phyloP scores from a whole-genome alignment of 2,113 vertebrate genomes.

The Nerophis lumbriciformis region DNA sequence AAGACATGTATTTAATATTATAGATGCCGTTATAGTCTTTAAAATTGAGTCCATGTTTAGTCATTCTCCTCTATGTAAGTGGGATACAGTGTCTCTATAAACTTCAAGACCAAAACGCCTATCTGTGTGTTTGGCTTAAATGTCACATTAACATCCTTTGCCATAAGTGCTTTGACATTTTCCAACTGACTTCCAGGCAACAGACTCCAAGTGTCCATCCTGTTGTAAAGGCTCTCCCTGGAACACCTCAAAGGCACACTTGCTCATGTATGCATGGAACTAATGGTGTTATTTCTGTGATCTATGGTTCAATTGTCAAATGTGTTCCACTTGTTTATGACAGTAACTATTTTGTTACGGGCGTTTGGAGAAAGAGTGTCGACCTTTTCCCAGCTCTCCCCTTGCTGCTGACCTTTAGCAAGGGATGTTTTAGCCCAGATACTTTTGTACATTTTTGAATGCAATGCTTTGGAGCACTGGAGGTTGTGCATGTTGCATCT shows the following conservation, averaged over 20 bases:
- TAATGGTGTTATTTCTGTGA: not conserved
- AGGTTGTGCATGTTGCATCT: slow-evolving; percentile 26
- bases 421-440: slow-evolving; percentile 28
- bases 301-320: slow-evolving; percentile 9
- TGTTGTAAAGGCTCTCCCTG: slow-evolving; percentile 1
- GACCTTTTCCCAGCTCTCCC: slow-evolving; percentile 53
- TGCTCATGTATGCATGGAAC: slow-evolving; percentile 4
- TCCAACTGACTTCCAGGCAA: slow-evolving; percentile 12
- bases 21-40: not conserved
- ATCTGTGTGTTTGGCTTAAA: slow-evolving; percentile 41
- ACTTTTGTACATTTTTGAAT: slow-evolving; percentile 30
- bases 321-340: slow-evolving; percentile 25
- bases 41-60: slow-evolving; percentile 3
- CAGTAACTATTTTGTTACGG: slow-evolving; percentile 28
- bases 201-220: slow-evolving; percentile 3
- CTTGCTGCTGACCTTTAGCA: slow-evolving; percentile 56
- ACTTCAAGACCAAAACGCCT: slow-evolving; percentile 32
- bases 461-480: slow-evolving; percentile 31
- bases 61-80: slow-evolving; percentile 3
- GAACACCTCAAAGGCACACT: not conserved
- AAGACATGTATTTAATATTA: no score
- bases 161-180: slow-evolving; percentile 41
- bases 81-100: slow-evolving; percentile 14
- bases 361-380: slow-evolving; percentile 34
- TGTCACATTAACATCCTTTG: slow-evolving; percentile 55